A percentile compares a stretch with the other conserved stretches of the same genome.
phyloP scores from a whole-genome alignment of 2,113 vertebrate genomes.

The Agelaius tricolor region DNA sequence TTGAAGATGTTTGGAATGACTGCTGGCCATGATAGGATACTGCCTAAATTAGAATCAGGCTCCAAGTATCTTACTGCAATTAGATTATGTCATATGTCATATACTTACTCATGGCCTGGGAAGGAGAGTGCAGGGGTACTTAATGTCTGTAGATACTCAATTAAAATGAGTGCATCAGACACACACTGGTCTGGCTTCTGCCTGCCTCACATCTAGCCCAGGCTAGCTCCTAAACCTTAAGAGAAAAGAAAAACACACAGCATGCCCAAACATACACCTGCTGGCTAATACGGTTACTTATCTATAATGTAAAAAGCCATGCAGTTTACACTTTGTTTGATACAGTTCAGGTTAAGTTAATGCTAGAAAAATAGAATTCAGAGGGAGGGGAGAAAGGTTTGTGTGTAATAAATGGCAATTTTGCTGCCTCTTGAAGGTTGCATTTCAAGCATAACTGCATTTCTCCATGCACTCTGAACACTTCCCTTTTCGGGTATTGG shows the following conservation, averaged over 20 bases:
- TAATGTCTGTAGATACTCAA: conserved; percentile 25
- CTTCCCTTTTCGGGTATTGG: background rate
- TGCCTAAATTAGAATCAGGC: conserved; percentile 47
- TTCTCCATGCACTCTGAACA: background rate
- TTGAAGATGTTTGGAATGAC: conserved; percentile 3
- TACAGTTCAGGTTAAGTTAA: background rate
- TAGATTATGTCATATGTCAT: conserved; percentile 26
- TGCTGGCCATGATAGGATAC: background rate
- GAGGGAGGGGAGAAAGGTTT: background rate
- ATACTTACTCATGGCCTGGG: conserved; percentile 19
- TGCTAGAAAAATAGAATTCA: background rate
- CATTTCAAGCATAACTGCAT: background rate
- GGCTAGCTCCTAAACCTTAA: background rate
- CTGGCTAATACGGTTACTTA: background rate
- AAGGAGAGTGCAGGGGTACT: conserved; percentile 28
- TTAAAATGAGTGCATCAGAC: conserved; percentile 20
- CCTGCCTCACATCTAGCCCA: background rate
- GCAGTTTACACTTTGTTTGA: background rate
- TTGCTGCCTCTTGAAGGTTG: background rate
- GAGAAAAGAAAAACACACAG: background rate
- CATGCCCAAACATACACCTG: background rate
- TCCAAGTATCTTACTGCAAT: conserved; percentile 25
- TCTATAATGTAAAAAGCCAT: background rate
- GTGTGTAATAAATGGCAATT: background rate
- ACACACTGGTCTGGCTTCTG: conserved; percentile 25